Evolutionary conservation across 37 sponge, comb jelly and placozoan genomes (phyloP), one percentile per base, ranked within the genome.

Genomic region (Ephydatia muelleri): DNA sequence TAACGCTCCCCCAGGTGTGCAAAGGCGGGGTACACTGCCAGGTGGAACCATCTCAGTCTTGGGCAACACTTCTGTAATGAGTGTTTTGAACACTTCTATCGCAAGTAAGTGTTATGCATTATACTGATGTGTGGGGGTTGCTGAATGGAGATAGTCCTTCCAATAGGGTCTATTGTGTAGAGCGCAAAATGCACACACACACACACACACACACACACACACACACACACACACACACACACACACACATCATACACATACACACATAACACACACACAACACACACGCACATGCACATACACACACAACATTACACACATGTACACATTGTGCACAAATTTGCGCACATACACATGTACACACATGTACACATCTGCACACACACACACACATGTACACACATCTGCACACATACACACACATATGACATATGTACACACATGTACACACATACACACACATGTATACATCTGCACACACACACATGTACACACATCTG

Each of bases 61-160:
- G 90, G 88, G 0, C 91, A 95, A 75, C 96, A 95, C 68, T 92
- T 84, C 86, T 95, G 96, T 76, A 92, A 87, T 71, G 86, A 91
- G 64, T 95, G 96, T 65, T 92, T 88, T 49, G 93, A 95, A 26
- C 81, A 89, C 79, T 84, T 92, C 73, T 92, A 92, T 77, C 70
- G 96, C 72, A 80, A 73, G 93, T 93, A 38, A 38, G 80, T 73
- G 33, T 39, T 5, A 28, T 49, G 67, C 67, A 47, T 21, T 26
- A 23, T 47, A 49, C 49, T 69, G 67, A n/a, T 82, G 65, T 72
- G 73, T 71, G 37, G 65, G 22, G 48, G 36, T 4, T 2, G 48
- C 25, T 78, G 25, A 2, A 3, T 35, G 26, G 5, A 14, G 8
- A 6, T 26, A 9, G 25, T 19, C 26, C n/a, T 70, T 70, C n/a